Evolutionary conservation across 2,797 vertebrate genomes (phyloP), one percentile per base, ranked within the genome.

Genomic region (Tiaroga cobitis): DNA sequence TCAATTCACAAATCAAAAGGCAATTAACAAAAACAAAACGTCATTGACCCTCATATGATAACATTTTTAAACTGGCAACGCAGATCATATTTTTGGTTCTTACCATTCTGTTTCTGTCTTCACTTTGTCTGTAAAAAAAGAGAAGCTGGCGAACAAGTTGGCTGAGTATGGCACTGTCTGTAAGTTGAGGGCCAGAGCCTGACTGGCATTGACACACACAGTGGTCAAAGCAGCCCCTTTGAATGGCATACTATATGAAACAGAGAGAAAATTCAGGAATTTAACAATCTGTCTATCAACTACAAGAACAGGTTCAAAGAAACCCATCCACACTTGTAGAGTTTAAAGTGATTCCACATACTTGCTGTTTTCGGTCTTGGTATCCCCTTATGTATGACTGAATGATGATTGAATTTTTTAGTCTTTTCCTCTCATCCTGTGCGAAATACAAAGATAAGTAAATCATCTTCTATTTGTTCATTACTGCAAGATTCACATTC

Each of bases 351-450:
- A 24, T 32, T 61, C 16, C 2, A 90, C 91, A 34, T 93, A 99
- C 98, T 94, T 99, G 97, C 88, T 96, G 95, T 91, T 98, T 98
- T 90, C 98, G 95, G 91, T 98, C 97, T 92, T 96, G 97, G 89
- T 96, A 98, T 19, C 98, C 98, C 83, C 98, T 95, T 84, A 99
- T 95, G 91, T 97, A 99, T 24, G 98, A 99, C 92, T 99, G 98
- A 90, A 99, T 99, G 88, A 98, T 96, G 89, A 99, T 94, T 85
- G 98, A 96, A 93, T 99, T 99, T 95, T 97, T 99, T 92, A 99
- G 91, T 81, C 98, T 95, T 93, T 95, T 96, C 73, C 98, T 96
- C 94, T 99, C 98, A 95, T 99, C 98, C 98, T 99, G 87, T 84
- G 82, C 85, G 81, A 88, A 5, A 80, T 11, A 43, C 8, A 84